Evolutionary conservation across 2,797 vertebrate species (phyloP), one percentile per base, ranked within the genome.

Genomic region (Macropodus opercularis): DNA sequence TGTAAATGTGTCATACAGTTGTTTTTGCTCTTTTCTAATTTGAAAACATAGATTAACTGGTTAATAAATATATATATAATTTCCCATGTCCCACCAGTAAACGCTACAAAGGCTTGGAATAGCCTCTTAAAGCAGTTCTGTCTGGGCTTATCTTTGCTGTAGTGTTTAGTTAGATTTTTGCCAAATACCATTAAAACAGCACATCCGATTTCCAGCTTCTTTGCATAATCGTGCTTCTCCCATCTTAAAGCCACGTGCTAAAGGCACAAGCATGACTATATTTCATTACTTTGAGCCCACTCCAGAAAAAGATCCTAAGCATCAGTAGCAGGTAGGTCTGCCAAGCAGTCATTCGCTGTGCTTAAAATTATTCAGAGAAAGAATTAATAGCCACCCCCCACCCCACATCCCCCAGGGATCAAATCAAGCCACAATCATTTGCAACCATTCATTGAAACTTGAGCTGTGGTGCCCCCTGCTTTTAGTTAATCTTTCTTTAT

Each of bases 321-420:
- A 60, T 70, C 51, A 61, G 26, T 31, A 47, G 29, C 24, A 56
- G 23, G 19, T 51, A 35, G 19, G 7, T 7, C 29, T 63, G 24
- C 34, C 47, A 69, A 38, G 18, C 43, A 61, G 26, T 31, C 11
- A 17, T 60, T 58, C 22, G 52, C 18, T 9, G 18, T 47, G 22
- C 51, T 18, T 10, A 47, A 58, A 63, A 69, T 49, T 40, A 38
- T 44, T n/a, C n/a, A n/a, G n/a, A n/a, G n/a, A n/a, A n/a, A n/a
- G 12, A 72, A 68, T 39, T 38, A 23, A 57, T 54, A 53, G 41
- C 63, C 43, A 63, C 34, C 55, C 38, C 8, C 44, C 29, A 19
- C 21, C 43, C n/a, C n/a, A n/a, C n/a, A n/a, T n/a, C 34, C 38
- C 5, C 31, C 9, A 32, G 46, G 26, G 18, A 63, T 21, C 29